Conservation (phyloP, 2,113 vertebrate genomes). For the Ictalurus punctatus region DNA sequence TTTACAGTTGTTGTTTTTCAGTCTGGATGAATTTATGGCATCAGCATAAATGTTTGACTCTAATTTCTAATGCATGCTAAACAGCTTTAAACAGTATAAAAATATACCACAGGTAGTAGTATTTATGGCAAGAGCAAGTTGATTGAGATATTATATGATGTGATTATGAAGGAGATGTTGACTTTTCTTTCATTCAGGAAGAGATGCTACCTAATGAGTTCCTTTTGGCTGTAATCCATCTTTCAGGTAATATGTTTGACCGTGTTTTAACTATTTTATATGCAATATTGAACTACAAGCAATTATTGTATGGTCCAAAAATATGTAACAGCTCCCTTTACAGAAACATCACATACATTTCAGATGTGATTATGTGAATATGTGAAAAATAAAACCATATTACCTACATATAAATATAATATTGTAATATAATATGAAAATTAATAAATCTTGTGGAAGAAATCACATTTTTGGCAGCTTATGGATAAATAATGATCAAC, state of each 20-base stretch:
- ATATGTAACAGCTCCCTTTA: not conserved
- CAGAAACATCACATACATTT: not conserved
- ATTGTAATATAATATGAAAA: no score
- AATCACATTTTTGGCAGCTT: not conserved
- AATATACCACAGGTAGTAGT: not conserved
- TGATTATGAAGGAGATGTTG: not conserved
- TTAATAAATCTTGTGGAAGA: no score
- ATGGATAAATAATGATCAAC: not conserved
- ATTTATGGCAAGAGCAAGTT: not conserved
- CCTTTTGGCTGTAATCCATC: constrained; percentile 39
- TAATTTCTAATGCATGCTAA: not conserved
- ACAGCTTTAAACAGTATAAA: not conserved
- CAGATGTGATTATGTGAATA: not conserved
- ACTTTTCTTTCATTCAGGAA: constrained; percentile 16
- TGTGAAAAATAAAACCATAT: no score
- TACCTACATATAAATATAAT: no score
- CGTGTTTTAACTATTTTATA: not conserved
- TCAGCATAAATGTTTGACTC: not conserved
- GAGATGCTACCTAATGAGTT: constrained; percentile 33
- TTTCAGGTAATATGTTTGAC: constrained; percentile 38
- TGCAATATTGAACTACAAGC: not conserved
- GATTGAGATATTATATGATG: not conserved
- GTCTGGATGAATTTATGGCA: not conserved
- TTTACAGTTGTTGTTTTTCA: not conserved
- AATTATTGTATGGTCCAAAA: not conserved